Base-by-base conservation (phyloP, 2,797 vertebrate species). In the Pygocentrus nattereri region DNA sequence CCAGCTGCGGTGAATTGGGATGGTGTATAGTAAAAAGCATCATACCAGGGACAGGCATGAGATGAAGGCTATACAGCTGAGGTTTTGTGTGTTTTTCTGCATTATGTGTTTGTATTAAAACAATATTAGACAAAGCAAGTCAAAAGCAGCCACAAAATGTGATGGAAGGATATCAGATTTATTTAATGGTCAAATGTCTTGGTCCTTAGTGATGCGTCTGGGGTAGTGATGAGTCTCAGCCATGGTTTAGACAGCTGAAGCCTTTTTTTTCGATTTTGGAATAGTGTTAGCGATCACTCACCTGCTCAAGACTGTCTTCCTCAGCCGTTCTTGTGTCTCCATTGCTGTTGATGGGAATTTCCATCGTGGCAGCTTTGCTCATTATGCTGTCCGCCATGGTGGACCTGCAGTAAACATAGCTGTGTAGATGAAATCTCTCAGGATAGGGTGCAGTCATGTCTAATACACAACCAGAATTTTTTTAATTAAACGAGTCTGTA, bases 281-380 rank as follows among this genome's bases (percentile, higher is more conserved):
- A n/a, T n/a, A 10, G 11, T 11, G 5, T 18, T 38, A 38, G 30
- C 0, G 31, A 21, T 8, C 27, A 23, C 69, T 23, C 7, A 98
- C 97, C 97, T 98, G 98, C 90, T 99, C 97, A 85, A 99, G 89
- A 79, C 97, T 94, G 67, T 98, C 97, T 0, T 99, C 97, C 87
- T 98, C 97, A 0, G 95, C 89, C 71, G 94, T 94, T 82, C 97
- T 93, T 0, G 96, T 93, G 85, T 98, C 97, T 72, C 97, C 97
- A 0, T 98, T 98, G 91, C 96, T 97, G 75, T 97, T 97, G 90
- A 99, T 98, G 82, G 97, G 96, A 85, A 99, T 99, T 92, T 99
- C 97, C 97, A 98, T 99, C 72, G 98, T 99, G 78, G 98, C 98
- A 5, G 98, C 97, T 87, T 99, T 98, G 90, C 97, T 96, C 95